Evolutionary conservation across 2,888 invertebrate species (phyloP).

Genomic region (Parapristionchus giblindavisi): DNA sequence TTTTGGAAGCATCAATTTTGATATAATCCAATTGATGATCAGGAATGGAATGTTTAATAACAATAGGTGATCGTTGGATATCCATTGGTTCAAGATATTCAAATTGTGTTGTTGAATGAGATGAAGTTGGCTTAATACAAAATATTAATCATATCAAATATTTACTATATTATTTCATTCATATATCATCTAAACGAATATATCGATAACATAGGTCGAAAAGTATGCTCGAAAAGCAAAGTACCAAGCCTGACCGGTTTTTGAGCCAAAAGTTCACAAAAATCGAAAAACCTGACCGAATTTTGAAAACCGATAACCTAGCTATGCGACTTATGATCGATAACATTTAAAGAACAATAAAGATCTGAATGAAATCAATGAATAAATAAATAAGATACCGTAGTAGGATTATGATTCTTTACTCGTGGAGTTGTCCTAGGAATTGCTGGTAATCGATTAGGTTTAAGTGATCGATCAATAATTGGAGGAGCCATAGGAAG

Average conservation of each 20-base stretch:
- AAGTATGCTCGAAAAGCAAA: too few species aligned
- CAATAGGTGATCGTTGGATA: not conserved
- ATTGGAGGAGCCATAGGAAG: constrained; percentile 29
- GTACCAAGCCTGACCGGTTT: too few species aligned
- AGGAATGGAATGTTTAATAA: not conserved
- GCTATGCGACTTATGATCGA: not conserved
- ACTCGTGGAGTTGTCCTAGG: constrained; percentile 33
- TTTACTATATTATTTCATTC: not conserved
- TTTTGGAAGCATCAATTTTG: constrained; percentile 29
- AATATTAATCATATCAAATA: not conserved
- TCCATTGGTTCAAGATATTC: constrained; percentile 36
- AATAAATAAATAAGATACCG: not conserved
- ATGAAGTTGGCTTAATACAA: constrained; percentile 10
- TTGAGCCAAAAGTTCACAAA: too few species aligned
- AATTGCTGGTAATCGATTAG: constrained; percentile 22
- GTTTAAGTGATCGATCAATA: constrained; percentile 31
- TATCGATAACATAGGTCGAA: not conserved
- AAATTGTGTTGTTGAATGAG: constrained; percentile 36
- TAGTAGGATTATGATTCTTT: not conserved
- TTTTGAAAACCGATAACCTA: too few species aligned
- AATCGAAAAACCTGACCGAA: too few species aligned
- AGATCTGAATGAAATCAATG: not conserved
- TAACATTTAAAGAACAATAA: not conserved
- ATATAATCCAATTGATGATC: constrained; percentile 31
- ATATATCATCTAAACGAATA: not conserved